A percentile compares a stretch with the other conserved stretches of the same genome.
Conservation (phyloP, 53 echinoderm and acorn worm genomes). For the Arbacia lixula region DNA sequence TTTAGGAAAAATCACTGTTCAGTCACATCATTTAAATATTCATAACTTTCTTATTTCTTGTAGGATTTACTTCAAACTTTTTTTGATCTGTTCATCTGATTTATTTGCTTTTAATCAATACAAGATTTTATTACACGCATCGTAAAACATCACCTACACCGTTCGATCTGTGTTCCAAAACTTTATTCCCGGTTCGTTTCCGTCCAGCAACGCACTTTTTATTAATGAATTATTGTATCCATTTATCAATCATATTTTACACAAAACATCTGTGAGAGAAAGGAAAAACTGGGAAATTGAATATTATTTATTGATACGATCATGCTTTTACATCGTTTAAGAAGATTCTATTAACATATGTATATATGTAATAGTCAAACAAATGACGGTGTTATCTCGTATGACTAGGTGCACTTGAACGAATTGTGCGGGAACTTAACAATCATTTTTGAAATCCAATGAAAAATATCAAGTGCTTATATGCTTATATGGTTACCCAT, state of each 20-base stretch:
- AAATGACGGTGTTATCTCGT: slow-evolving; percentile 23
- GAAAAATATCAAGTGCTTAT: slow-evolving; percentile 26
- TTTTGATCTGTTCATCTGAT: too few relatives aligned
- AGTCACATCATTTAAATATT: too few relatives aligned
- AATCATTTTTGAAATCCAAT: slow-evolving; percentile 32
- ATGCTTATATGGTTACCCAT: slow-evolving; percentile 21
- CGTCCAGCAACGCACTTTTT: too few relatives aligned
- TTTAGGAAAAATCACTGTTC: too few relatives aligned
- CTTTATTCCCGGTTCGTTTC: too few relatives aligned
- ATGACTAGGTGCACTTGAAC: slow-evolving; percentile 27
- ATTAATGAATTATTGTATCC: slow-evolving; percentile 26
- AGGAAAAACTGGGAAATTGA: slow-evolving; percentile 23
- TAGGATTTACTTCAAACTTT: too few relatives aligned
- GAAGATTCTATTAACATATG: slow-evolving; percentile 19
- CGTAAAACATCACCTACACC: too few relatives aligned
- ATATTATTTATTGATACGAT: slow-evolving; percentile 22
- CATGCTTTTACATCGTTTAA: slow-evolving; percentile 26
- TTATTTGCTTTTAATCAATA: too few relatives aligned
- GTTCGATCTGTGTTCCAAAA: too few relatives aligned
- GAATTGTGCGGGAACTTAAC: slow-evolving; percentile 29
- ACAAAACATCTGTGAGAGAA: slow-evolving; percentile 22
- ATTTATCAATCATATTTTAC: slow-evolving; percentile 19
- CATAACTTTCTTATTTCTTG: too few relatives aligned
- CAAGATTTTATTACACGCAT: too few relatives aligned
- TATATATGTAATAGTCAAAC: slow-evolving; percentile 30